Percentiles rank a stretch among this genome's conserved stretches.
These are phyloP conservation scores for Hypomecis atomaria DNA, from an alignment of 2,888 invertebrate genomes.

Conservation along the genomic window DNA sequence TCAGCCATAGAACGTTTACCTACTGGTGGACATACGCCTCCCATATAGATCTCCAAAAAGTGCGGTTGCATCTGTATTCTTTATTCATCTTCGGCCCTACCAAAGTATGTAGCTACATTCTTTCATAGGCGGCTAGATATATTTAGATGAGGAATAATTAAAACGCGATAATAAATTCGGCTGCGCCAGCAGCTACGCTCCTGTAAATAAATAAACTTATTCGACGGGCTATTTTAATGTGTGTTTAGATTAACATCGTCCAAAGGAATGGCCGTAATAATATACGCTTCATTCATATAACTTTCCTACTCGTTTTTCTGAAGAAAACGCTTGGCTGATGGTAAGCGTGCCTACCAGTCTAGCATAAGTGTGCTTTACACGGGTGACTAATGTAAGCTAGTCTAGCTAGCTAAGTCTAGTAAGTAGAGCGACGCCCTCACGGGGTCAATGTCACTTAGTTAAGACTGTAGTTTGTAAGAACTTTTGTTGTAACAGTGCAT, in stretches of 20 bases:
- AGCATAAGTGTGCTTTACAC: too few species aligned
- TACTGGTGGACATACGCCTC: too few species aligned
- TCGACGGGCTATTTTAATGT: constrained; percentile 20
- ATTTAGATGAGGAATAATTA: constrained; percentile 12
- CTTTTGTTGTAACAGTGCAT: too few species aligned
- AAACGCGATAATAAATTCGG: constrained; percentile 11
- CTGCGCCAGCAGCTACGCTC: constrained; percentile 10
- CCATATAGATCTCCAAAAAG: too few species aligned
- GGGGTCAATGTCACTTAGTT: too few species aligned
- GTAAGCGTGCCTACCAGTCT: neutral
- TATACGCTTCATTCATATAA: constrained; percentile 9
- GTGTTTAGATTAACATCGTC: constrained; percentile 31
- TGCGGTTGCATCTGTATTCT: too few species aligned
- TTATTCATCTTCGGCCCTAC: too few species aligned
- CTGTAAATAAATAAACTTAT: constrained; percentile 20
- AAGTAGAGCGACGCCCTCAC: too few species aligned
- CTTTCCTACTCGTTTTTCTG: neutral
- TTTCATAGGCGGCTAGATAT: neutral
- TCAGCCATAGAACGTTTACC: too few species aligned
- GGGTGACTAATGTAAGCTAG: too few species aligned
- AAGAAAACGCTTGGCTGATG: neutral
- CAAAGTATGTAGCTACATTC: neutral
- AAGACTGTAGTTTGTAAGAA: too few species aligned
- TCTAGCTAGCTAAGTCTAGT: too few species aligned
- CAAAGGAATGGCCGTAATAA: constrained; percentile 32